Evolutionary conservation across 2,797 vertebrate species (phyloP), one percentile per base, ranked within the genome.

Genomic region (Pogoniulus pusillus): DNA sequence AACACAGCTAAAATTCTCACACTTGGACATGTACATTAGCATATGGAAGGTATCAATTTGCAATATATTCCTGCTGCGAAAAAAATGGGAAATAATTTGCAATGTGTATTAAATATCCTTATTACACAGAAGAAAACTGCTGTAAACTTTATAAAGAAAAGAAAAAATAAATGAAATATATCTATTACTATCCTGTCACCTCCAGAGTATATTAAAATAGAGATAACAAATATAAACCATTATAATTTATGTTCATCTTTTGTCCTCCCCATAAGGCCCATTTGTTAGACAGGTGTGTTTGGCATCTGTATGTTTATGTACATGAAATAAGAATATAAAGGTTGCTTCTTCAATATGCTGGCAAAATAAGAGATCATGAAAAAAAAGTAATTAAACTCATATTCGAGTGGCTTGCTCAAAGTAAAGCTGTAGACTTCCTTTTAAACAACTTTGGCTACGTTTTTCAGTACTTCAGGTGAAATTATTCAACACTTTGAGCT

Each of bases 361-460:
- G 51, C 47, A 87, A 88, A 70, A 88, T 19, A 47, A 23, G 54
- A 11, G 3, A 58, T 64, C 23, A 26, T 82, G 65, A 58, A 74
- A 39, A n/a, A 93, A 91, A 94, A 81, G 7, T 85, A 92, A 91
- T 87, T 94, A 89, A 73, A 51, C 29, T 65, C 60, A 82, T 93
- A 58, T 15, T 77, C 74, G 24, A 92, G 24, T 84, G 29, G 14
- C n/a, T 64, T 37, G 29, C 88, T 95, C 89, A 64, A 93, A 84
- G 53, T 73, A 91, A 88, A 94, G 60, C 17, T 53, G 34, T 41
- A 77, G 62, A 86, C 34, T 37, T 79, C 55, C 17, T 91, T 92
- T 91, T 76, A 76, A 93, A 94, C 3, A 47, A 23, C 76, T 94
- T 93, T 71, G 60, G 89, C 62, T 71, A 24, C 41, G 64, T 58